Conservation (phyloP, 2,113 vertebrate genomes). For the Ophthalmolycus amberensis region DNA sequence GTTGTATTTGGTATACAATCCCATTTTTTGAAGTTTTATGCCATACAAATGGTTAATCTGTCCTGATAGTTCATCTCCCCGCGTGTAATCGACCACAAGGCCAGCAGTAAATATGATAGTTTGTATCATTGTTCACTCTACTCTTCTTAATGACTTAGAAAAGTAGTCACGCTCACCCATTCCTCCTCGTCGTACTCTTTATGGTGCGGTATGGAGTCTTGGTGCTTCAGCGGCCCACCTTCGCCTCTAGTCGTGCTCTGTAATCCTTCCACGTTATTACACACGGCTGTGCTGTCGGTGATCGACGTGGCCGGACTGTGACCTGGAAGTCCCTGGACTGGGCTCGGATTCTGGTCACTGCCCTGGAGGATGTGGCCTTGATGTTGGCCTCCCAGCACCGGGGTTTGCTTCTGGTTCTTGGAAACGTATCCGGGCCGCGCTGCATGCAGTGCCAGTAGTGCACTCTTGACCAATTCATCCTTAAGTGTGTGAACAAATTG, state of each 20-base stretch:
- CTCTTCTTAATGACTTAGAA: background rate
- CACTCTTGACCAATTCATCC: conserved; percentile 95
- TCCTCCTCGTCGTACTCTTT: conserved; percentile 97
- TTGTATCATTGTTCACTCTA: background rate
- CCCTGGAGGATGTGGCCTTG: conserved; percentile 48
- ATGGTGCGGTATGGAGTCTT: conserved; percentile 93
- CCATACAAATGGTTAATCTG: conserved; percentile 14
- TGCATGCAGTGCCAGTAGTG: conserved; percentile 92
- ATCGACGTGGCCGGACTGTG: conserved; percentile 56
- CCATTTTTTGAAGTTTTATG: conserved; percentile 24
- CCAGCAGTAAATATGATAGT: background rate
- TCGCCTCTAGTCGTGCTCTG: conserved; percentile 72
- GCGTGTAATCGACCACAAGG: background rate
- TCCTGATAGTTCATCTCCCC: conserved; percentile 7
- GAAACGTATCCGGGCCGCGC: conserved; percentile 90
- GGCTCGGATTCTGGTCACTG: conserved; percentile 61
- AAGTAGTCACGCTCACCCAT: conserved; percentile 87
- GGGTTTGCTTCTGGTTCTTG: conserved; percentile 76
- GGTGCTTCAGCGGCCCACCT: conserved; percentile 75
- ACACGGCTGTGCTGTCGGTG: conserved; percentile 59
- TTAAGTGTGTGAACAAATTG: conserved; percentile 95
- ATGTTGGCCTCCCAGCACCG: conserved; percentile 38
- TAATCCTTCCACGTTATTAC: conserved; percentile 76
- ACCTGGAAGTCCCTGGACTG: conserved; percentile 63
- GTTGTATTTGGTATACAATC: conserved; percentile 1